Evolutionary conservation across 1,140 invertebrate genomes (phyloP).

Genomic region (Aphidius gifuensis): DNA sequence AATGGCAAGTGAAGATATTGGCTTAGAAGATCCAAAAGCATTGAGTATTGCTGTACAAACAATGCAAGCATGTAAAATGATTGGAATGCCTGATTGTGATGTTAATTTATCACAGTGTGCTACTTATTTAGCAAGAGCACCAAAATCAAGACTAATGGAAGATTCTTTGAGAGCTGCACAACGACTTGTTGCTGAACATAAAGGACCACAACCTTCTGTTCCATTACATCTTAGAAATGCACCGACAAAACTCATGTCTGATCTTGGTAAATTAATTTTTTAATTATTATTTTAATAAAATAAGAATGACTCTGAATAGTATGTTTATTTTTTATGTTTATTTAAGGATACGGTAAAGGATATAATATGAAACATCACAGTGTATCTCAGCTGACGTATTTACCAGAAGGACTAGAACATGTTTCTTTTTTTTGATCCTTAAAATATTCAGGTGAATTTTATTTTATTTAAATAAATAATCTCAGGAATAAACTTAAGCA

Average conservation of each 20-base stretch:
- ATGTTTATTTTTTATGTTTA: constrained; percentile 16
- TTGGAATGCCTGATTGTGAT: constrained; percentile 81
- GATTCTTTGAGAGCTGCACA: constrained; percentile 62
- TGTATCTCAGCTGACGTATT: constrained; percentile 60
- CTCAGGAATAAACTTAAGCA: too few species aligned
- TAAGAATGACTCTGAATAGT: background rate
- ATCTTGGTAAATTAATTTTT: constrained; percentile 59
- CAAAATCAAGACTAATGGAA: constrained; percentile 73
- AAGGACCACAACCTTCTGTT: constrained; percentile 69
- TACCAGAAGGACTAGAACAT: constrained; percentile 67
- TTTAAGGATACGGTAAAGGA: constrained; percentile 64
- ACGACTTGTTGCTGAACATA: constrained; percentile 59
- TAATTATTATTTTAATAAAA: constrained; percentile 9
- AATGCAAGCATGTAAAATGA: constrained; percentile 74
- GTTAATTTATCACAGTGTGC: constrained; percentile 74
- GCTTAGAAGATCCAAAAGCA: constrained; percentile 60
- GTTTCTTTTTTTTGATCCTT: constrained; percentile 59
- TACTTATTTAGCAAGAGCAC: constrained; percentile 71
- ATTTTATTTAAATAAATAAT: too few species aligned
- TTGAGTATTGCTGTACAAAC: constrained; percentile 66
- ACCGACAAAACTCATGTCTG: constrained; percentile 74
- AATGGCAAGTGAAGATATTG: constrained; percentile 74
- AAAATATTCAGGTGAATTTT: background rate
- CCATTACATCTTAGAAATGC: constrained; percentile 77
- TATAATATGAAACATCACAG: constrained; percentile 61